phyloP scores from a whole-genome alignment of 1,140 invertebrate genomes.

The Drosophila bifasciata region DNA sequence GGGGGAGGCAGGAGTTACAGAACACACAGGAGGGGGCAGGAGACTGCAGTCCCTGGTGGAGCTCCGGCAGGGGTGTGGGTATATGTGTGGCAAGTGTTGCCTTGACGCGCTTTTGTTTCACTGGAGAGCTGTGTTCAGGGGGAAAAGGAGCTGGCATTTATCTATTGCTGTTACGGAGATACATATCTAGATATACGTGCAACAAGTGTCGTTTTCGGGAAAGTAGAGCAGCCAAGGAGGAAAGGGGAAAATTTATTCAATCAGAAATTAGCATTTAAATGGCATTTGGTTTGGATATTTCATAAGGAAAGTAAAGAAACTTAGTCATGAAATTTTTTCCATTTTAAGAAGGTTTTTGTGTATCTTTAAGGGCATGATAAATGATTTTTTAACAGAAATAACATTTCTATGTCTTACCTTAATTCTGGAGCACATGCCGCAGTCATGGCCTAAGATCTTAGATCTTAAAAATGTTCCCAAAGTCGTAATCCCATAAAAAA shows the following conservation, averaged over 20 bases:
- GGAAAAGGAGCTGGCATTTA: slow-evolving; percentile 8
- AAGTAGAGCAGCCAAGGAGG: too few relatives aligned
- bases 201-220: slow-evolving; percentile 9
- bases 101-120: slow-evolving; percentile 70
- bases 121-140: slow-evolving; percentile 16
- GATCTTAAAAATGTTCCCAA: too few relatives aligned
- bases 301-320: too few relatives aligned
- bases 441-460: too few relatives aligned
- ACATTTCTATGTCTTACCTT: too few relatives aligned
- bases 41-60: slow-evolving; percentile 6
- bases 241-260: neutral
- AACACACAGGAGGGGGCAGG: slow-evolving; percentile 8
- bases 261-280: neutral
- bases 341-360: too few relatives aligned
- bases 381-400: too few relatives aligned
- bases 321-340: too few relatives aligned
- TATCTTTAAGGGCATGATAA: too few relatives aligned
- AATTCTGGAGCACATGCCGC: too few relatives aligned
- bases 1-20: slow-evolving; percentile 6
- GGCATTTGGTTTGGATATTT: too few relatives aligned
- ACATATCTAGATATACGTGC: slow-evolving; percentile 14
- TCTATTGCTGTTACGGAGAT: slow-evolving; percentile 6
- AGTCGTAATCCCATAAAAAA: too few relatives aligned
- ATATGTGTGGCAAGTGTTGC: slow-evolving; percentile 34
- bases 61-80: neutral